Base-by-base conservation (phyloP, 2,888 invertebrate species). In the Adelphocoris suturalis region DNA sequence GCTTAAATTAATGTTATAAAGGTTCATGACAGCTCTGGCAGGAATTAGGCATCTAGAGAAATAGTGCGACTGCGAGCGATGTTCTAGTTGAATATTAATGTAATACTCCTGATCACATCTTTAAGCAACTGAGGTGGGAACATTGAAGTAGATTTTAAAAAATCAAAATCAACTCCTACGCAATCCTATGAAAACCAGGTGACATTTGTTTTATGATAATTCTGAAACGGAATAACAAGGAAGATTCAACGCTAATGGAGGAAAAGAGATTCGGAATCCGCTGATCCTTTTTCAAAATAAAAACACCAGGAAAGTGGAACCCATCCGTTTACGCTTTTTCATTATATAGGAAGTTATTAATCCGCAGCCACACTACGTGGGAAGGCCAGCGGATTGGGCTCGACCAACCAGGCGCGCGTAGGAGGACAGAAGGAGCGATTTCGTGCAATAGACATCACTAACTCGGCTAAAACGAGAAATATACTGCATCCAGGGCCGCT, bases 281-380 rank as follows among this genome's bases (percentile, higher is more conserved):
- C 68, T 23, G 68, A 68, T 23, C 27, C 19, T 61, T 68, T 68
- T 68, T 68, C 27, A 7, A 68, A 37, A 37, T 37, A 37, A 37
- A 37, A 37, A 37, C 37, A 37, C 3, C 19, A 23, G 5, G 1
- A 11, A 68, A 68, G 68, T 23, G 13, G 68, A 68, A 13, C 4
- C 27, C 23, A 68, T 68, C 68, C 19, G 68, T 68, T 68, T 23
- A 23, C 68, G 23, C 23, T 68, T 23, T 13, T 23, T 68, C 13
- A 68, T 68, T 68, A 68, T 7, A 37, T 23, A 68, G 68, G 23
- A 68, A 68, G 68, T 68, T 68, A 68, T 68, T 68, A 68, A 68
- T 68, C 68, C 68, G 1, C 19, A 61, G 61, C 19, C 1, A 23
- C 19, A 61, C 0, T 12, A 9, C 23, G 68, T 68, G 68, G 37